phyloP scores from a whole-genome alignment of 2,113 vertebrate species.

The Rostratula benghalensis region DNA sequence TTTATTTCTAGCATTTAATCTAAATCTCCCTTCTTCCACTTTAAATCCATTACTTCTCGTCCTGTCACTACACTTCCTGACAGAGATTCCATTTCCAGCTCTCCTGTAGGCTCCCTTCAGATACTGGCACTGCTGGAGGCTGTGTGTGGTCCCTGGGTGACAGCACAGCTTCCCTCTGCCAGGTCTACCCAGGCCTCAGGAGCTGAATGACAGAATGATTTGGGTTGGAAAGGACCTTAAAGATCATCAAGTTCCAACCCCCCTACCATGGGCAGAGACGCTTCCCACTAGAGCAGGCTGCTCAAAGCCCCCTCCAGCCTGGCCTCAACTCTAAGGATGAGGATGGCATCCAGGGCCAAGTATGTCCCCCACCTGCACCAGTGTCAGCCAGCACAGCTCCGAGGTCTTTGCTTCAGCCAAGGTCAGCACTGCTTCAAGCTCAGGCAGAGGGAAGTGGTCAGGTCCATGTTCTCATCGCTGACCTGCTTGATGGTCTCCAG shows the following conservation, averaged over 20 bases:
- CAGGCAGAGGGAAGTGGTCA: neutral
- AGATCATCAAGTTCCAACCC: neutral
- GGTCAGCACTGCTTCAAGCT: neutral
- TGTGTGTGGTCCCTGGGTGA: too few relatives aligned
- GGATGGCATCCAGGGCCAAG: too few relatives aligned
- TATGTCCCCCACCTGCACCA: accelerated
- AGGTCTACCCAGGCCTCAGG: neutral
- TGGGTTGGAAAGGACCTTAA: neutral
- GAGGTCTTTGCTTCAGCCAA: neutral
- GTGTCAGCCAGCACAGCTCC: neutral
- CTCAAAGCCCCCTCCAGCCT: neutral
- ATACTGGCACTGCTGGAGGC: neutral
- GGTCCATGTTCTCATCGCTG: neutral
- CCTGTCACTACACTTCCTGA: too few relatives aligned
- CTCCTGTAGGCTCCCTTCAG: too few relatives aligned
- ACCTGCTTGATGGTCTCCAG: neutral
- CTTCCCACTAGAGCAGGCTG: neutral
- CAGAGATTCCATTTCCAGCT: too few relatives aligned
- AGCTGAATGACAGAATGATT: too few relatives aligned
- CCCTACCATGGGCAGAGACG: neutral
- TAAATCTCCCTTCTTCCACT: too few relatives aligned
- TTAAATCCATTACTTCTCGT: too few relatives aligned
- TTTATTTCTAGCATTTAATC: too few relatives aligned
- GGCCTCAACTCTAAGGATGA: neutral
- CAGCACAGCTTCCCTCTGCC: neutral